Percentiles rank a stretch among this genome's conserved stretches.
These are phyloP conservation scores for Augochlora pura DNA, from an alignment of 1,140 invertebrate species.

Conservation along the genomic window DNA sequence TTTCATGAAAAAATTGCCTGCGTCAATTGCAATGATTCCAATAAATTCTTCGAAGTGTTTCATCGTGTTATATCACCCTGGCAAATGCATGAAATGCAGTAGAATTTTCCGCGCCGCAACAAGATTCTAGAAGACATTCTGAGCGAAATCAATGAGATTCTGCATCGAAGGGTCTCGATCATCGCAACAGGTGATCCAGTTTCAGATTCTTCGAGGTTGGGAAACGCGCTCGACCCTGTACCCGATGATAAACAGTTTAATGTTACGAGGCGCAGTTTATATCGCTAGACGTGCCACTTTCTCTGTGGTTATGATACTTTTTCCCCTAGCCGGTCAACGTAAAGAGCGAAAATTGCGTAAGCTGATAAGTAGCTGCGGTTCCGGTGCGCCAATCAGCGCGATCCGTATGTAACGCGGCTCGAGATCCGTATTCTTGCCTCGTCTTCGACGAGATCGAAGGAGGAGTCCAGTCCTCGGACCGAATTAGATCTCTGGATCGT, in stretches of 20 bases:
- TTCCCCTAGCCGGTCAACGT: not conserved
- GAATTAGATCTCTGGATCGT: conserved; percentile 30
- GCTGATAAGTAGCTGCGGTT: conserved; percentile 55
- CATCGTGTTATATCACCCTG: too few species aligned
- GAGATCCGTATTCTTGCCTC: not conserved
- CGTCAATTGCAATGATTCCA: too few species aligned
- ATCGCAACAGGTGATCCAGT: not conserved
- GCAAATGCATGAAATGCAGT: too few species aligned
- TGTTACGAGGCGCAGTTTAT: conserved; percentile 10
- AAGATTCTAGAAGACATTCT: not conserved
- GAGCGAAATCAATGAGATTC: not conserved
- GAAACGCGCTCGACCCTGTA: conserved; percentile 33
- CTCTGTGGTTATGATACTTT: conserved; percentile 46
- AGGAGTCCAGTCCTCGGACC: not conserved
- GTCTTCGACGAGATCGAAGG: too few species aligned
- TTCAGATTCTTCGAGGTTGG: not conserved
- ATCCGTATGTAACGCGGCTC: not conserved
- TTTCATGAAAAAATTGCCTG: too few species aligned
- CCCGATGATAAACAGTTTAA: conserved; percentile 12
- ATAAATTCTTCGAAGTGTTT: too few species aligned
- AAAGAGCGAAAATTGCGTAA: conserved; percentile 50
- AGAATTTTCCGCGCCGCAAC: too few species aligned
- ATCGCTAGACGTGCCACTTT: conserved; percentile 47
- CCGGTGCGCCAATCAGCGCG: conserved; percentile 17
- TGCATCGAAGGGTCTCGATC: not conserved